Evolutionary conservation across 2,888 invertebrate genomes (phyloP).

Genomic region (Gisinianus flammeolus): DNA sequence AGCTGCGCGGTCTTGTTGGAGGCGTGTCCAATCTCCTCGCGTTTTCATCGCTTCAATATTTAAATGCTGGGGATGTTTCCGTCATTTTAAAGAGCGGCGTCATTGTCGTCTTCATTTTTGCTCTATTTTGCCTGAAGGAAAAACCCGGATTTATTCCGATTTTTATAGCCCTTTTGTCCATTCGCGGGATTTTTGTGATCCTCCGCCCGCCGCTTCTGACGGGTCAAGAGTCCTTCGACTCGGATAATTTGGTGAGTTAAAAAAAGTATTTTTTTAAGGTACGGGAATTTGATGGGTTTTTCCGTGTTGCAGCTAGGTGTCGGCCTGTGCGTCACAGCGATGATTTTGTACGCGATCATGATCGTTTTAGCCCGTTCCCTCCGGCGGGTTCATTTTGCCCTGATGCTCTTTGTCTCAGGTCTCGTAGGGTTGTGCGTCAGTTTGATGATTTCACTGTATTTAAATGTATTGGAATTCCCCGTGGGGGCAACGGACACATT

Average conservation of each 20-base stretch:
- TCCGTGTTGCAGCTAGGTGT: constrained; percentile 45
- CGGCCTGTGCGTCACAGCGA: constrained; percentile 43
- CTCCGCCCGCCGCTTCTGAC: constrained; percentile 25
- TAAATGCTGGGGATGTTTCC: constrained; percentile 48
- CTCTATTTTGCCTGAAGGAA: constrained; percentile 26
- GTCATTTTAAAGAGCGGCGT: constrained; percentile 43
- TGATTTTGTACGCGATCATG: constrained; percentile 44
- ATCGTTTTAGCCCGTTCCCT: constrained; percentile 48
- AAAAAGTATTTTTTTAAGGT: background rate
- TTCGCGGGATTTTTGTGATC: constrained; percentile 9
- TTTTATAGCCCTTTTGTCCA: constrained; percentile 16
- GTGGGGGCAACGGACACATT: constrained; percentile 42
- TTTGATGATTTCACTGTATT: constrained; percentile 40
- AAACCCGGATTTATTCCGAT: constrained; percentile 22
- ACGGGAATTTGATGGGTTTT: background rate
- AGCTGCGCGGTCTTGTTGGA: constrained; percentile 52
- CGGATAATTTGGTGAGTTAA: constrained; percentile 16
- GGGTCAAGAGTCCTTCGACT: background rate
- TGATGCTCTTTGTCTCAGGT: constrained; percentile 46
- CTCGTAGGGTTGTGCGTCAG: constrained; percentile 49
- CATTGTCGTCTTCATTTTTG: constrained; percentile 50
- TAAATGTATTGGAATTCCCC: constrained; percentile 44
- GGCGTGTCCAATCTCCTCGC: constrained; percentile 46
- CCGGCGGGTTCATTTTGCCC: constrained; percentile 48
- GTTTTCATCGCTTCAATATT: constrained; percentile 46